phyloP scores from a whole-genome alignment of 2,113 vertebrate species.

The Lepus americanus region DNA sequence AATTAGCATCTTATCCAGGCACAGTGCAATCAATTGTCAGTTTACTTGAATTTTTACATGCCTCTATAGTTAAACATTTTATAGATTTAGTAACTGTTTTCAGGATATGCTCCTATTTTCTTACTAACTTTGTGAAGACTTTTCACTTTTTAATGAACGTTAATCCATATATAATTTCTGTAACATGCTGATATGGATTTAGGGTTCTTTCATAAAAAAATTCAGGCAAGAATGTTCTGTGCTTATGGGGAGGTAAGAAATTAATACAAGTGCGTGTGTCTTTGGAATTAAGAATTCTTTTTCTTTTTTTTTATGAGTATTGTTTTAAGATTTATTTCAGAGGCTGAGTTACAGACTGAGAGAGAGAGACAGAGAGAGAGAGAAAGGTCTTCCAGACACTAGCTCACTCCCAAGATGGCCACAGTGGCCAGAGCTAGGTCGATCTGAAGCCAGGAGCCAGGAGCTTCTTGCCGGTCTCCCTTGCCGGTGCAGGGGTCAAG shows the following conservation, averaged over 20 bases:
- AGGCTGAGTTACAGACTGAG: no score
- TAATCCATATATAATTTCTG: neutral
- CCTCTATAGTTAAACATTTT: neutral
- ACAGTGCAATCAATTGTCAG: neutral
- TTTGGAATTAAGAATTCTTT: neutral
- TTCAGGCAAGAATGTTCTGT: neutral
- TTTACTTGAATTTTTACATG: slow-evolving; percentile 11
- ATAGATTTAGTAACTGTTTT: neutral
- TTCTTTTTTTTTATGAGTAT: no score
- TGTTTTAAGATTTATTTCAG: no score
- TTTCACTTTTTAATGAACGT: neutral
- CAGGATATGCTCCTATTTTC: neutral
- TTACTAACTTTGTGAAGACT: neutral
- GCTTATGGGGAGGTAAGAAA: neutral
- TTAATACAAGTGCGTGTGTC: neutral
- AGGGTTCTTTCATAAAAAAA: slow-evolving; percentile 3
- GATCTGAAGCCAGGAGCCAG: no score
- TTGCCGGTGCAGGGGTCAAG: no score
- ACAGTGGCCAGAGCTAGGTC: no score
- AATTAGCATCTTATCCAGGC: slow-evolving; percentile 4
- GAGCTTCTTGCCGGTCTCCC: no score
- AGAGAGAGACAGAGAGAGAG: no score
- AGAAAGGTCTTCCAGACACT: no score
- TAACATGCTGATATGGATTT: neutral
- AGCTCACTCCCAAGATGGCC: no score